phyloP scores from a whole-genome alignment of 30 jellyfish, hydroid and myxozoan genomes.

The Rhopilema esculentum region DNA sequence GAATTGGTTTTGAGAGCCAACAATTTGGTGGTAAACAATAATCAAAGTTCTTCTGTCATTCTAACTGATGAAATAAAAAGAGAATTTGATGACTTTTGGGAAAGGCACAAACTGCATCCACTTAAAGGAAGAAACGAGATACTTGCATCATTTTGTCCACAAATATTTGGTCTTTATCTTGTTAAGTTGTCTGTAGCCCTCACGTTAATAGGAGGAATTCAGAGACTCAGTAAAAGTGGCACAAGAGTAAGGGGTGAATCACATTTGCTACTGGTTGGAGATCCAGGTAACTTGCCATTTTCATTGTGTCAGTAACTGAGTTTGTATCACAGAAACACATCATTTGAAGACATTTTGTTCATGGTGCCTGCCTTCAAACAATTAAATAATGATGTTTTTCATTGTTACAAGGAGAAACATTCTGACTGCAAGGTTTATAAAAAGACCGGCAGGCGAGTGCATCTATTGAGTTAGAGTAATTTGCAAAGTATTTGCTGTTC shows the following conservation, averaged over 20 bases:
- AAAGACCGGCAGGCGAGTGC: too few relatives aligned
- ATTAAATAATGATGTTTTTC: too few relatives aligned
- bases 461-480: too few relatives aligned
- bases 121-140: conserved; percentile 89
- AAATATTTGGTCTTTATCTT: conserved; percentile 94
- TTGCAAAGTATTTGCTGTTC: too few relatives aligned
- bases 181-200: conserved; percentile 95
- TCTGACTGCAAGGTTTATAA: too few relatives aligned
- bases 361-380: too few relatives aligned
- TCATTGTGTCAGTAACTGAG: background rate
- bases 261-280: conserved; percentile 98
- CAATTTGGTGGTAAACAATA: conserved; percentile 84
- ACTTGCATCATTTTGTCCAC: conserved; percentile 96
- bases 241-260: conserved; percentile 98
- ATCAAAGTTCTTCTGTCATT: conserved; percentile 71
- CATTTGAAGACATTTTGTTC: too few relatives aligned
- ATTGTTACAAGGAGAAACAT: too few relatives aligned
- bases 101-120: conserved; percentile 63
- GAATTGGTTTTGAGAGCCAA: conserved; percentile 93
- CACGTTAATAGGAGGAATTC: conserved; percentile 97
- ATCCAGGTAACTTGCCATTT: conserved; percentile 82
- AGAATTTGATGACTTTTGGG: conserved; percentile 92
- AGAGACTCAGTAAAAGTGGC: conserved; percentile 85
- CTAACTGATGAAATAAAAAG: conserved; percentile 85
- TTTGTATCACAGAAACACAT: too few relatives aligned